These are phyloP conservation scores for Sapajus apella DNA, from an alignment of 2,113 vertebrate species.

Conservation along the genomic window DNA sequence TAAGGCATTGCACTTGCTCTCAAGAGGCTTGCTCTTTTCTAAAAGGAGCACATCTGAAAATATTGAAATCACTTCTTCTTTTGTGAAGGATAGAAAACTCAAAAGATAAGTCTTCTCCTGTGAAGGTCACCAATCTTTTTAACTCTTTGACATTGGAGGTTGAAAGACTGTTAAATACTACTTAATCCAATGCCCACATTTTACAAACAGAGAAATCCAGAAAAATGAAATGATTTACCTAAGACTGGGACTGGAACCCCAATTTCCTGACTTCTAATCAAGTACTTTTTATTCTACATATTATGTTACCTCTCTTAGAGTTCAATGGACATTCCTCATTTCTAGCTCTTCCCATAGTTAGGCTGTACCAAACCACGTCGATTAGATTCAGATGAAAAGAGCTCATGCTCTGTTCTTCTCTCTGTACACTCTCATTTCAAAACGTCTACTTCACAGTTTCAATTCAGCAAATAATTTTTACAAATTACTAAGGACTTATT, in stretches of 20 bases:
- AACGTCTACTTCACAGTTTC: not conserved
- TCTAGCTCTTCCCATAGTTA: not conserved
- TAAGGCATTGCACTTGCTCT: not conserved
- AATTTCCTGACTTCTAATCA: not conserved
- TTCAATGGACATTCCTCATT: not conserved
- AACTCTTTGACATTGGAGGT: not conserved
- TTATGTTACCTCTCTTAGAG: not conserved
- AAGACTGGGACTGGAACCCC: not conserved
- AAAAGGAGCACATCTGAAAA: not conserved
- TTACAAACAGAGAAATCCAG: not conserved
- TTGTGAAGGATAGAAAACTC: not conserved
- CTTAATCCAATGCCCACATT: not conserved
- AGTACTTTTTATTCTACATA: not conserved
- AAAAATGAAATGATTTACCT: not conserved
- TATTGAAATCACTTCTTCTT: not conserved
- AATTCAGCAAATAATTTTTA: not conserved
- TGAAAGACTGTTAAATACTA: not conserved
- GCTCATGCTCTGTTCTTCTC: not conserved
- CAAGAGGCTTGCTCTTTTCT: not conserved
- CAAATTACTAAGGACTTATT: not conserved
- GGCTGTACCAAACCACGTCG: rapidly evolving
- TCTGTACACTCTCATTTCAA: not conserved
- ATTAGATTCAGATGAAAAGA: not conserved
- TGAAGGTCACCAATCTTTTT: not conserved
- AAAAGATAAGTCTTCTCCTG: not conserved